phyloP scores from a whole-genome alignment of 2,888 invertebrate genomes.

The Mermis nigrescens region DNA sequence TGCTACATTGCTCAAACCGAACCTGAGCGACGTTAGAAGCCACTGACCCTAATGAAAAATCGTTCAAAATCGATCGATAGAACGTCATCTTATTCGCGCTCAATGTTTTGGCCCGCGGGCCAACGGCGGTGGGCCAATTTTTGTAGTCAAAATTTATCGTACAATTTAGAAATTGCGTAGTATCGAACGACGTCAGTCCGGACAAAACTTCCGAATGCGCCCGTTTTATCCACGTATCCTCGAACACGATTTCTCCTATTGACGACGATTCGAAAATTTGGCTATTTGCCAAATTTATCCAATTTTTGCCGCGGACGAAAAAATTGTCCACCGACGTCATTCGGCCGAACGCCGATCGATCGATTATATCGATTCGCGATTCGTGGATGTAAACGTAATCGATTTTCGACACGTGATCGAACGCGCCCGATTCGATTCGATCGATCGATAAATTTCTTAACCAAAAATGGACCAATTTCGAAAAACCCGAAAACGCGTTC shows the following conservation, averaged over 20 bases:
- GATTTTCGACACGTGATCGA: slow-evolving; percentile 20
- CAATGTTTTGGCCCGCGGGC: too few relatives aligned
- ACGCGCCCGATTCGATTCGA: slow-evolving; percentile 19
- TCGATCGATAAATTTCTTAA: slow-evolving; percentile 21
- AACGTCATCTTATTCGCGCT: background rate
- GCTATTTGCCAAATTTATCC: slow-evolving; percentile 8
- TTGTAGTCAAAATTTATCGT: background rate
- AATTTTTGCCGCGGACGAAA: slow-evolving; percentile 16
- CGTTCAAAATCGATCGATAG: background rate
- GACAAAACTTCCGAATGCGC: slow-evolving; percentile 6
- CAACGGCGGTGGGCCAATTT: background rate
- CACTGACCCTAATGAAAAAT: background rate
- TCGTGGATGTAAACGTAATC: slow-evolving; percentile 24
- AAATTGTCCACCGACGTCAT: slow-evolving; percentile 14
- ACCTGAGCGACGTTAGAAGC: background rate
- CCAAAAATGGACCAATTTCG: slow-evolving; percentile 19
- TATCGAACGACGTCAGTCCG: background rate
- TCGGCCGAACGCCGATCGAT: slow-evolving; percentile 17
- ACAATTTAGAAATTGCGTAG: background rate
- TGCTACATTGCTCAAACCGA: background rate
- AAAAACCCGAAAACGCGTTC: slow-evolving; percentile 16
- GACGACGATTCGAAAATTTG: background rate
- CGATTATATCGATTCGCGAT: slow-evolving; percentile 11
- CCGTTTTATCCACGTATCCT: slow-evolving; percentile 14
- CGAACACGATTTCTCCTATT: slow-evolving; percentile 17